Conservation (phyloP, 1,140 invertebrate species). For the Drosophila lacteicornis region DNA sequence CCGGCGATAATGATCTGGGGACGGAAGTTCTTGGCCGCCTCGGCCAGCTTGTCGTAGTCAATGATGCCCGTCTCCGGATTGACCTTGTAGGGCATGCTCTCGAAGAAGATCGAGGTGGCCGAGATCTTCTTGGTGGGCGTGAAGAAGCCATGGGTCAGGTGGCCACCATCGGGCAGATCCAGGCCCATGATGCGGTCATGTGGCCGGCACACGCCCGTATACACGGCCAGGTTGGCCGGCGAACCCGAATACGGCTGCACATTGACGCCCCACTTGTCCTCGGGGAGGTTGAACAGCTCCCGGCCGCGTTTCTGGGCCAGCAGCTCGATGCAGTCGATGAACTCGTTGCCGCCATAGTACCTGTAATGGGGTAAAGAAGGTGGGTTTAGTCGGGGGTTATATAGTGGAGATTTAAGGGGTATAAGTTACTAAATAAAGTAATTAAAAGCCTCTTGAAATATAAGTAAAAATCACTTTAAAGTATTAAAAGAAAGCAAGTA, state of each 20-base stretch:
- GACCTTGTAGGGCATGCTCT: constrained; percentile 99
- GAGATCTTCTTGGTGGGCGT: constrained; percentile 97
- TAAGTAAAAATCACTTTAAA: too few relatives aligned
- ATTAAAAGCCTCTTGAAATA: too few relatives aligned
- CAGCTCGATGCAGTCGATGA: constrained; percentile 96
- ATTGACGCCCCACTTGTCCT: constrained; percentile 98
- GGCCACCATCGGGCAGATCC: constrained; percentile 98
- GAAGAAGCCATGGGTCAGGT: constrained; percentile 97
- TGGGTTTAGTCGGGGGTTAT: background rate
- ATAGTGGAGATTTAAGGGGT: too few relatives aligned
- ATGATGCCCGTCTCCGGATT: constrained; percentile 94
- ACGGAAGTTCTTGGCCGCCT: constrained; percentile 94
- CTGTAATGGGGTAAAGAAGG: constrained; percentile 81
- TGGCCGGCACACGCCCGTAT: constrained; percentile 94
- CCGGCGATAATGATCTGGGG: constrained; percentile 98
- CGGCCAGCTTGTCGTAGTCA: constrained; percentile 95
- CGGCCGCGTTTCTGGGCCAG: constrained; percentile 95
- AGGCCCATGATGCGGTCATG: constrained; percentile 99
- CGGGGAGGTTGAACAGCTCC: constrained; percentile 92
- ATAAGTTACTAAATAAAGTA: background rate
- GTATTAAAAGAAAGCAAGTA: too few relatives aligned
- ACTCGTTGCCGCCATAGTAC: constrained; percentile 98
- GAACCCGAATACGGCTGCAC: constrained; percentile 99
- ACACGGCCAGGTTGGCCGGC: constrained; percentile 98
- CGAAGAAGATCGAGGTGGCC: constrained; percentile 98